Evolutionary conservation across 2,888 invertebrate species (phyloP).

Genomic region (Dicyrtomina minuta): DNA sequence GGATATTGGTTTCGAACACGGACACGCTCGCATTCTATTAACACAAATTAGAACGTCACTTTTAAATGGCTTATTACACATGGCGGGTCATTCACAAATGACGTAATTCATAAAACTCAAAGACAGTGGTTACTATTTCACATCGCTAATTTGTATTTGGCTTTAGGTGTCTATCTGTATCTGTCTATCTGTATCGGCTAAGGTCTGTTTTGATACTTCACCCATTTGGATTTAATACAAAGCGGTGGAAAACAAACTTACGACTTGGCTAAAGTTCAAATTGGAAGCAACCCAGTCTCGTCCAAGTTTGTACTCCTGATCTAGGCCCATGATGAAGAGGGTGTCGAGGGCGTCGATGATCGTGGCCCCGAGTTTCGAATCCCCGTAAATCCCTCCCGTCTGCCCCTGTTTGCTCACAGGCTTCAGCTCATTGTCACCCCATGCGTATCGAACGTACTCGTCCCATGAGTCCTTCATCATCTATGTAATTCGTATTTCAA

Average conservation of each 20-base stretch:
- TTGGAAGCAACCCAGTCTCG: conserved; percentile 89
- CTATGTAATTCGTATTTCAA: too few species aligned
- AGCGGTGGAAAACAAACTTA: conserved; percentile 47
- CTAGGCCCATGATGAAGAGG: conserved; percentile 92
- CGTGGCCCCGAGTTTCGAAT: conserved; percentile 82
- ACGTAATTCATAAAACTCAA: too few species aligned
- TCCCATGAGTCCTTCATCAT: conserved; percentile 99
- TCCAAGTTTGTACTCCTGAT: conserved; percentile 88
- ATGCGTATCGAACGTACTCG: conserved; percentile 93
- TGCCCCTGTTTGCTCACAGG: conserved; percentile 89
- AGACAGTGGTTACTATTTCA: too few species aligned
- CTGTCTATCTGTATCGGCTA: too few species aligned
- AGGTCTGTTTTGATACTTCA: too few species aligned
- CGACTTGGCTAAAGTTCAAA: conserved; percentile 66
- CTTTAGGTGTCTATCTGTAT: too few species aligned
- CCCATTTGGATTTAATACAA: not conserved
- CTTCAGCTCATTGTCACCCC: conserved; percentile 97
- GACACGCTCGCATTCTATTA: conserved; percentile 63
- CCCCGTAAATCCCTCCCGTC: conserved; percentile 85
- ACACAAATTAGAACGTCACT: too few species aligned
- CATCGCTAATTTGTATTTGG: too few species aligned
- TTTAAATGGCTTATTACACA: too few species aligned
- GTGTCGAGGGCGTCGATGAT: conserved; percentile 97
- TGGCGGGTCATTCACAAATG: too few species aligned
- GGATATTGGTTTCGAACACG: conserved; percentile 97